Base-by-base conservation (phyloP, 2,888 invertebrate genomes). In the Drosophila incognita region DNA sequence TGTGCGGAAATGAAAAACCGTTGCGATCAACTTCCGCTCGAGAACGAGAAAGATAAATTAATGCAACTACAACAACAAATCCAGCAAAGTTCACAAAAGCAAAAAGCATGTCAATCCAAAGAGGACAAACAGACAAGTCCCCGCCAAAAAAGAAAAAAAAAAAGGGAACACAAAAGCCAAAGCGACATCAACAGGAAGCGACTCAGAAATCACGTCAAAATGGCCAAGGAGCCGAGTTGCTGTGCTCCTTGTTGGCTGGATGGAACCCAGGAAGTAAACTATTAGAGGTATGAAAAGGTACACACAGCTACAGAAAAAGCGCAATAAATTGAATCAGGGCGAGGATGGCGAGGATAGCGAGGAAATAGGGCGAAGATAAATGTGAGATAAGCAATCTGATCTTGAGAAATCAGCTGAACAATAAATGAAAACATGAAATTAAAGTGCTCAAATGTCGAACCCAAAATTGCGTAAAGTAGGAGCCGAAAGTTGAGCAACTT, bases 241-340 rank as follows among this genome's bases (percentile, higher is more conserved):
- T 46, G 46, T 13, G 31, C 38, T 46, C n/a, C 6, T 27, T 46
- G 52, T 31, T 21, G 48, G 13, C 49, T 76, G 74, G 82, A 82
- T 85, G 89, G 86, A 82, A 85, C 86, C 89, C 92, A 91, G 92
- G 92, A 92, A 92, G 78, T 91, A 83, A 81, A 84, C 91, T 91
- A 92, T 90, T 91, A 91, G 78, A 80, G 57, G 56, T 72, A 67
- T 53, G 67, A 56, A 51, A 74, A 84, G 63, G 83, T 69, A 78
- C 73, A 75, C 42, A 81, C 71, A 79, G 70, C 74, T 78, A 77
- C 59, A 69, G 74, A 81, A 79, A 87, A 87, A 89, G 87, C 87
- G 85, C 83, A 84, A 87, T 84, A 82, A 85, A 85, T 82, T 86
- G 82, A 87, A 88, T 82, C 76, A 76, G 69, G 29, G 21, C 68